These are phyloP conservation scores for Schizopygopsis malacanthus DNA, from an alignment of 2,797 vertebrate genomes.

Conservation along the genomic window DNA sequence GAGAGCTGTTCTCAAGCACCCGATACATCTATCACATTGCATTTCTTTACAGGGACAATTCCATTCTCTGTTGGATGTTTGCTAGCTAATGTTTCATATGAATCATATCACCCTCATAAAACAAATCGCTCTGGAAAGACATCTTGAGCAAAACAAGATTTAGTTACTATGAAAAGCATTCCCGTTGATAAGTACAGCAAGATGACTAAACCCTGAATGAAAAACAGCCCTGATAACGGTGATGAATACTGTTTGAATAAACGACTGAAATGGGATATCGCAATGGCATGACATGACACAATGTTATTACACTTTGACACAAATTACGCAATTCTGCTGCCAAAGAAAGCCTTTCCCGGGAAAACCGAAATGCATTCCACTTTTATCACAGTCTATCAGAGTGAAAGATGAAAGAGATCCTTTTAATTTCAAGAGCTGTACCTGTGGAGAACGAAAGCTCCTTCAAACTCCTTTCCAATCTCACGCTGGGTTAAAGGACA, in stretches of 20 bases:
- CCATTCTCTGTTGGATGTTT: not conserved
- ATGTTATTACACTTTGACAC: conserved; percentile 7
- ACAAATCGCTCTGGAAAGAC: conserved; percentile 13
- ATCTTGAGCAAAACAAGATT: conserved; percentile 13
- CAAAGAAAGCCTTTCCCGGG: not conserved
- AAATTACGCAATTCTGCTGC: not conserved
- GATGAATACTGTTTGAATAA: not conserved
- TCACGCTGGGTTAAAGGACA: conserved; percentile 45
- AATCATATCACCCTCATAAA: conserved; percentile 5
- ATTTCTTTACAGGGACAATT: conserved; percentile 3
- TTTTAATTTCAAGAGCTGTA: conserved; percentile 12
- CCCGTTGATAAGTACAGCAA: not conserved
- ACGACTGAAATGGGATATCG: not conserved
- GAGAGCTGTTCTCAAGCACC: not conserved
- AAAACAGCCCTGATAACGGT: not conserved
- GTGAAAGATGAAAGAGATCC: conserved; percentile 9
- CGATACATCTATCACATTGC: conserved; percentile 33
- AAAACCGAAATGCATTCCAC: not conserved
- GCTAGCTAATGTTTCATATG: not conserved
- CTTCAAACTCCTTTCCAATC: conserved; percentile 59
- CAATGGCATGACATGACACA: conserved; percentile 1
- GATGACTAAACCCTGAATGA: conserved; percentile 18
- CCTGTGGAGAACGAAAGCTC: conserved; percentile 1
- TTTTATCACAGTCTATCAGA: not conserved
- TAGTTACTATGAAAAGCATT: not conserved